A percentile compares a stretch with the other conserved stretches of the same genome.
phyloP scores from a whole-genome alignment of 2,113 vertebrate species.

The Aptenodytes patagonicus region DNA sequence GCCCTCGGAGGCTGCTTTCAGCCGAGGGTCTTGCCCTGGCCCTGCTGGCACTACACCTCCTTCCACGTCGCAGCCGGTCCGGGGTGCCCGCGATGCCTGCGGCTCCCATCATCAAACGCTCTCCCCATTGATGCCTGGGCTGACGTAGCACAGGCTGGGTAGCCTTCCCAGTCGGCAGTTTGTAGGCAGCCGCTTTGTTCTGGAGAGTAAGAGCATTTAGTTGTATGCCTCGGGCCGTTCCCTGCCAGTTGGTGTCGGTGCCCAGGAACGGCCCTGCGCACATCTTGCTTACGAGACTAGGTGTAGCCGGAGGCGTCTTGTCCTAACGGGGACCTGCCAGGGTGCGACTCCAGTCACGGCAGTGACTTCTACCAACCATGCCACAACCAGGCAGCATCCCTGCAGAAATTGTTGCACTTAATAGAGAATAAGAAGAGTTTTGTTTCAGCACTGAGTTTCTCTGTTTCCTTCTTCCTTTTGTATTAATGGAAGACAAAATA shows the following conservation, averaged over 20 bases:
- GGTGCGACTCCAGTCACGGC: accelerated
- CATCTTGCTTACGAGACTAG: not conserved
- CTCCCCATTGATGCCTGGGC: not conserved
- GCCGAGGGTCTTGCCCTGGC: accelerated
- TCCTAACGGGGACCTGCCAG: not conserved
- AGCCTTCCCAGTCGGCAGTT: not conserved
- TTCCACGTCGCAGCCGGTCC: accelerated
- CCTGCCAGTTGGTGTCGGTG: not conserved
- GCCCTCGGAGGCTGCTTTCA: not conserved
- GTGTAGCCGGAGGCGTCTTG: not conserved
- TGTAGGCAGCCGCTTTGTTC: not conserved
- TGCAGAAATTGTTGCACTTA: not conserved
- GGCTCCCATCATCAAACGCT: not conserved
- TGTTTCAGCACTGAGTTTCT: not conserved
- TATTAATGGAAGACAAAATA: not conserved
- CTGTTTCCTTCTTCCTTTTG: not conserved
- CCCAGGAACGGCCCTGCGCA: accelerated
- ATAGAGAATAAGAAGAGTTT: not conserved
- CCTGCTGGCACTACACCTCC: too few species aligned
- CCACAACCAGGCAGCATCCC: not conserved
- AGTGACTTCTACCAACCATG: not conserved
- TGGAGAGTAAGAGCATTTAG: not conserved
- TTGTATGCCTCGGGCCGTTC: not conserved
- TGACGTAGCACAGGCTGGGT: accelerated
- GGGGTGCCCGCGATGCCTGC: accelerated